phyloP scores from a whole-genome alignment of 2,113 vertebrate genomes.

The Colinus virginianus region DNA sequence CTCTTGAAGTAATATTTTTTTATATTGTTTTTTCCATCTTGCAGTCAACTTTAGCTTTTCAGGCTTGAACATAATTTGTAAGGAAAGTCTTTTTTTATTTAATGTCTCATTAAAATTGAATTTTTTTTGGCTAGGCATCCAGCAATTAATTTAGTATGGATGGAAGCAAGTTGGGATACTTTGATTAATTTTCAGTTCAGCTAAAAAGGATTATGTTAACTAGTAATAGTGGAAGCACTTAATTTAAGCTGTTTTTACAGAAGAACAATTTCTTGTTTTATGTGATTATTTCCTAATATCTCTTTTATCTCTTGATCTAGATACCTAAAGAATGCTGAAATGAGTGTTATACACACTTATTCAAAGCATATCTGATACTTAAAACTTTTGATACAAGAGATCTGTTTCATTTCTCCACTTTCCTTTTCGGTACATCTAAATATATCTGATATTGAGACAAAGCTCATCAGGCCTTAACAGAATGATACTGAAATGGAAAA shows the following conservation, averaged over 20 bases:
- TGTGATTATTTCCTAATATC: slow-evolving; percentile 19
- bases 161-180: neutral
- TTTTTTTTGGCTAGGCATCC: neutral
- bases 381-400: neutral
- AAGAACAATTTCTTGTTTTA: neutral
- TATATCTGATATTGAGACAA: neutral
- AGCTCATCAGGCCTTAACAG: neutral
- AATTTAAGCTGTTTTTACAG: slow-evolving; percentile 10
- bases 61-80: neutral
- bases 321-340: neutral
- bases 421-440: neutral
- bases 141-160: neutral
- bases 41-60: neutral
- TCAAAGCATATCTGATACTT: neutral
- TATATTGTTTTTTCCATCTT: neutral
- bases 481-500: neutral
- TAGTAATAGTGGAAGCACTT: neutral
- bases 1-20: neutral
- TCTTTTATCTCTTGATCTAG: neutral
- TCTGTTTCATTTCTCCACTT: neutral
- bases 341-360: neutral
- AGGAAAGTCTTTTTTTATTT: neutral
- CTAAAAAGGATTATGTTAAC: neutral
- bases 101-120: neutral
- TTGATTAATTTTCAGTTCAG: slow-evolving; percentile 1